These are phyloP conservation scores for Gymnobelideus leadbeateri DNA, from an alignment of 2,113 vertebrate genomes.

Conservation along the genomic window DNA sequence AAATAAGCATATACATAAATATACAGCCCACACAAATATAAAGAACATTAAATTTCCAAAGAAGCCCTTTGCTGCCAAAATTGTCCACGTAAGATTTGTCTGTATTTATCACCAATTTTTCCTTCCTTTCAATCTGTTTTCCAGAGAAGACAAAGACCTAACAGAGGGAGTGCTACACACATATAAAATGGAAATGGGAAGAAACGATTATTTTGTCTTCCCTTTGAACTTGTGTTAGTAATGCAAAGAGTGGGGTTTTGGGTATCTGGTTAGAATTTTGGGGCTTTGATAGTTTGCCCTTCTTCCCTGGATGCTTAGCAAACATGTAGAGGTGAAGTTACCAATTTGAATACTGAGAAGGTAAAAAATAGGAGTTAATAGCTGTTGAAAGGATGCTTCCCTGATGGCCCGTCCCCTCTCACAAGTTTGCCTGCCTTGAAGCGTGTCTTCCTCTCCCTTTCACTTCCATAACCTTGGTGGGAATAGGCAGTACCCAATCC, in stretches of 20 bases:
- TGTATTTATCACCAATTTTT: slow-evolving; percentile 38
- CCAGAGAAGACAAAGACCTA: not conserved
- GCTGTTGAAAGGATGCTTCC: not conserved
- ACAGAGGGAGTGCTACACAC: not conserved
- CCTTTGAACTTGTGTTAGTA: not conserved
- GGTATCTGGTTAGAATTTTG: not conserved
- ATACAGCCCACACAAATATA: slow-evolving; percentile 28
- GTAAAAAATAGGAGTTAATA: not conserved
- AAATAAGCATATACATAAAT: slow-evolving; percentile 7
- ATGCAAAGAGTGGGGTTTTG: not conserved
- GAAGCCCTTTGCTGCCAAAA: slow-evolving; percentile 35
- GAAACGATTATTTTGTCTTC: slow-evolving; percentile 15
- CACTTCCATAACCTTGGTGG: not conserved
- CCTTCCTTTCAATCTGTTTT: slow-evolving; percentile 41
- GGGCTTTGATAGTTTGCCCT: not conserved
- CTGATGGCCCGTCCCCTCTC: not conserved
- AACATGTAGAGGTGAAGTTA: not conserved
- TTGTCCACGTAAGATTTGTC: not conserved
- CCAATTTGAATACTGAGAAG: not conserved
- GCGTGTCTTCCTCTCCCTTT: not conserved
- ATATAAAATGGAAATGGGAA: not conserved
- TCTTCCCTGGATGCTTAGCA: not conserved
- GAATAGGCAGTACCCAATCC: not conserved
- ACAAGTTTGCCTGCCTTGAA: not conserved
- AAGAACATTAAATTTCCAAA: slow-evolving; percentile 11